Evolutionary conservation across 2,888 invertebrate genomes (phyloP).

Genomic region (Apodemia zela): DNA sequence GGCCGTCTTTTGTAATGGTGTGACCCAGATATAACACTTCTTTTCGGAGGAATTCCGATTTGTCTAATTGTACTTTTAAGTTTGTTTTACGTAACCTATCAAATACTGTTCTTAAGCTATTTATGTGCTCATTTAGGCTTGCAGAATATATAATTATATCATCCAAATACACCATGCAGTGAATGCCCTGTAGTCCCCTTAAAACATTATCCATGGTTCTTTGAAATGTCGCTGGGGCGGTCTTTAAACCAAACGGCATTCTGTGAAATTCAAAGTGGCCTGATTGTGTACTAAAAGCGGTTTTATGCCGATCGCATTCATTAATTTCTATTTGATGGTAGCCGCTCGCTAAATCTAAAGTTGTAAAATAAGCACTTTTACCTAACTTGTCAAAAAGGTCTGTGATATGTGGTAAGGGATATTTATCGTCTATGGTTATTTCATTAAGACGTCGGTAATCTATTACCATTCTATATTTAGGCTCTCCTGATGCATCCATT

Average conservation of each 20-base stretch:
- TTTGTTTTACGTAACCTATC: slow-evolving; percentile 32
- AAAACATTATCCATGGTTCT: slow-evolving; percentile 34
- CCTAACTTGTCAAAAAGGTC: too few species aligned
- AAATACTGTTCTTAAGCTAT: slow-evolving; percentile 31
- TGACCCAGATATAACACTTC: slow-evolving; percentile 43
- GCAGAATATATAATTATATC: slow-evolving; percentile 41
- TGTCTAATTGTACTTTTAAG: slow-evolving; percentile 35
- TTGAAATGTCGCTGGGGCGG: slow-evolving; percentile 33
- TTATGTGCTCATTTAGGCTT: slow-evolving; percentile 34
- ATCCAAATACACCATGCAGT: slow-evolving; percentile 40
- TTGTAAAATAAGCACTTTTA: too few species aligned
- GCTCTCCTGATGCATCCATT: slow-evolving; percentile 25
- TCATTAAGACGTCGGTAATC: slow-evolving; percentile 37
- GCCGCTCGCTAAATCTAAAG: slow-evolving; percentile 35
- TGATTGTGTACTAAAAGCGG: slow-evolving; percentile 28
- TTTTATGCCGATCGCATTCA: slow-evolving; percentile 26
- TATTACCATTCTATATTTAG: slow-evolving; percentile 35
- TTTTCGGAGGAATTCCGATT: slow-evolving; percentile 34
- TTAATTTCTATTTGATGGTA: slow-evolving; percentile 35
- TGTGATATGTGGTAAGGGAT: slow-evolving; percentile 29
- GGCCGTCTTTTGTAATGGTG: slow-evolving; percentile 35
- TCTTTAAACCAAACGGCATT: slow-evolving; percentile 32
- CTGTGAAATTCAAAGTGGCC: slow-evolving; percentile 33
- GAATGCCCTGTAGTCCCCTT: slow-evolving; percentile 30
- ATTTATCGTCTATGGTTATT: slow-evolving; percentile 32